Evolutionary conservation across 1,140 invertebrate genomes (phyloP), one percentile per base, ranked within the genome.

Genomic region (Dendrolimus kikuchii): DNA sequence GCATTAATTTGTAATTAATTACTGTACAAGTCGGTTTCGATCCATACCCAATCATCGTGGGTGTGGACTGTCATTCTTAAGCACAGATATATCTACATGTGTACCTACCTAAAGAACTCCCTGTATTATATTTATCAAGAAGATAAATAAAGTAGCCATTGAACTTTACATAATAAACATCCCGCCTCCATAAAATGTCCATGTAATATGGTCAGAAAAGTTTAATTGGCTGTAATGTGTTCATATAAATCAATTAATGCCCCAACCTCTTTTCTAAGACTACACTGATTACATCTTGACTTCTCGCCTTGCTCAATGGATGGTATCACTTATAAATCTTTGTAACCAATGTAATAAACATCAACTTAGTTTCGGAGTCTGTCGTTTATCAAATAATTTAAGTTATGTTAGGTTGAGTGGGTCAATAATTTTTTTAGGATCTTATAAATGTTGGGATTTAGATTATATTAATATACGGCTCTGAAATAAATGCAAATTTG

Each of bases 191-290:
- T 60, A 63, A 63, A 67, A 48, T 55, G 54, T 60, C 48, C 46
- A 55, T 60, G 60, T 66, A 63, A 60, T 68, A 65, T 60, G 60
- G 7, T 56, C 40, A 56, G 57, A 68, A 63, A 62, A 62, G 56
- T 68, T 71, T 68, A 71, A 71, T 71, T 64, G 69, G 60, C 50
- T 40, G 44, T 71, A 64, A 71, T 66, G 64, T 52, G 56, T 61
- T 58, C 62, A 57, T 64, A 68, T 68, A 68, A 68, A 68, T 71
- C 66, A 71, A 71, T 70, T 66, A 66, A 65, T 56, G 60, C 47
- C 41, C 5, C 48, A 59, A 51, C 57, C 59, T 64, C 60, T 57
- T 57, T 67, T 66, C 57, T 63, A 51, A 59, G 58, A 58, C 55
- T 59, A 51, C 58, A 62, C 59, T 60, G 64, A 67, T 67, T 64